Conservation (phyloP, 2,888 invertebrate species). For the Caenorhabditis sp. region DNA sequence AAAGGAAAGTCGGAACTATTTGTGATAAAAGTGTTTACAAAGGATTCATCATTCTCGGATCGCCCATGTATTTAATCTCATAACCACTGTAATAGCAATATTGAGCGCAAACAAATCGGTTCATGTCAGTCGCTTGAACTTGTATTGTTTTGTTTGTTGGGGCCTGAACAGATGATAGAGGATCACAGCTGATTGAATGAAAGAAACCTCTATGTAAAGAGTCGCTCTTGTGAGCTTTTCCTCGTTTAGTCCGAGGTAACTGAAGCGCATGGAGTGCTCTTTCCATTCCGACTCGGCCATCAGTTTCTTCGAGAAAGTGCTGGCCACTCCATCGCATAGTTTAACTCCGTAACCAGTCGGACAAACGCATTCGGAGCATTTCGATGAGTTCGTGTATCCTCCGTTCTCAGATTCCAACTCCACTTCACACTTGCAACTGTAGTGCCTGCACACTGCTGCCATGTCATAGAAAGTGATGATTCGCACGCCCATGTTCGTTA, state of each 20-base stretch:
- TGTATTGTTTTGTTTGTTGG: background rate
- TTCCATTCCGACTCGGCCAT: background rate
- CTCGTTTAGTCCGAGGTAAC: background rate
- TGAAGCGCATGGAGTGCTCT: background rate
- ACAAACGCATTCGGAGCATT: constrained; percentile 19
- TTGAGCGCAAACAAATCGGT: background rate
- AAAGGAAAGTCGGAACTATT: background rate
- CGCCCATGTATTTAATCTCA: background rate
- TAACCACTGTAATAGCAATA: background rate
- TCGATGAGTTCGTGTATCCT: constrained; percentile 28
- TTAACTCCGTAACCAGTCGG: constrained; percentile 19
- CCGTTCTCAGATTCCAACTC: constrained; percentile 14
- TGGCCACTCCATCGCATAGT: constrained; percentile 2
- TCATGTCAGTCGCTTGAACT: background rate
- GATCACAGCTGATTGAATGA: no score
- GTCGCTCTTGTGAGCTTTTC: background rate
- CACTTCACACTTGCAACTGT: constrained; percentile 3
- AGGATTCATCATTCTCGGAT: background rate
- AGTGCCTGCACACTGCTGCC: constrained; percentile 10
- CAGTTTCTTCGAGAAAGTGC: constrained; percentile 3
- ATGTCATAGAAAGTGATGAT: constrained; percentile 25
- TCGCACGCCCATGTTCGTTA: constrained; percentile 7
- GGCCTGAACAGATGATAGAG: no score
- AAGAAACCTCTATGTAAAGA: no score
- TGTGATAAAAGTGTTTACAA: background rate